Percentiles rank a stretch among this genome's conserved stretches.
Conservation (phyloP, 1,140 invertebrate genomes). For the Aphaenogaster ashmeadi region DNA sequence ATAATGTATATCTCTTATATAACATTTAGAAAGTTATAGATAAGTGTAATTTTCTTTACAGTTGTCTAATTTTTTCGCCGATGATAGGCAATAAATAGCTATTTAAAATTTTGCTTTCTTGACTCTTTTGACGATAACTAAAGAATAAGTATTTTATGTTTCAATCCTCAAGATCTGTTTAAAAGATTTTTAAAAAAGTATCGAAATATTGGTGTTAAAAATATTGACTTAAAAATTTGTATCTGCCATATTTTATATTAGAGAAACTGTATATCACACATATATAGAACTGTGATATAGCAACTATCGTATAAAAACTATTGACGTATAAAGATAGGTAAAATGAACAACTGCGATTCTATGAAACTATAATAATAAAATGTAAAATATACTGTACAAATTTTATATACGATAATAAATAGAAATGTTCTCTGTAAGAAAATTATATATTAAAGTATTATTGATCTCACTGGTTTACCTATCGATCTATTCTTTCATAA, state of each 20-base stretch:
- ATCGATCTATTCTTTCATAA: neutral
- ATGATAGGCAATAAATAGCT: neutral
- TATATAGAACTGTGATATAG: slow-evolving; percentile 22
- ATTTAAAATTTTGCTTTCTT: neutral
- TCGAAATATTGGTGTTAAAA: neutral
- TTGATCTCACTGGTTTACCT: neutral
- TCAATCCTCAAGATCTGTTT: neutral
- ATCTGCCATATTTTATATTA: neutral
- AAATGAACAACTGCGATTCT: neutral
- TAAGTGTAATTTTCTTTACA: neutral
- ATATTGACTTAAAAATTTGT: neutral
- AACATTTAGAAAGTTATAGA: neutral
- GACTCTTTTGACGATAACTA: neutral
- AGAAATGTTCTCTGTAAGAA: slow-evolving; percentile 44
- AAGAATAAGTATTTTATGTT: neutral
- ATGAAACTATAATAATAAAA: neutral
- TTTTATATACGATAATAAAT: slow-evolving; percentile 38
- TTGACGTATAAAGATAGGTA: neutral
- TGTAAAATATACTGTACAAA: slow-evolving; percentile 54
- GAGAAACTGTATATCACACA: slow-evolving; percentile 9
- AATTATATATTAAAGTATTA: neutral
- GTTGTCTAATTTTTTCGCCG: slow-evolving; percentile 3
- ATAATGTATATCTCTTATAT: neutral
- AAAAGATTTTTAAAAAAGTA: neutral
- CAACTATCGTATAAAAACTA: neutral